phyloP scores from a whole-genome alignment of 2,113 vertebrate species.

The Hylia prasina region DNA sequence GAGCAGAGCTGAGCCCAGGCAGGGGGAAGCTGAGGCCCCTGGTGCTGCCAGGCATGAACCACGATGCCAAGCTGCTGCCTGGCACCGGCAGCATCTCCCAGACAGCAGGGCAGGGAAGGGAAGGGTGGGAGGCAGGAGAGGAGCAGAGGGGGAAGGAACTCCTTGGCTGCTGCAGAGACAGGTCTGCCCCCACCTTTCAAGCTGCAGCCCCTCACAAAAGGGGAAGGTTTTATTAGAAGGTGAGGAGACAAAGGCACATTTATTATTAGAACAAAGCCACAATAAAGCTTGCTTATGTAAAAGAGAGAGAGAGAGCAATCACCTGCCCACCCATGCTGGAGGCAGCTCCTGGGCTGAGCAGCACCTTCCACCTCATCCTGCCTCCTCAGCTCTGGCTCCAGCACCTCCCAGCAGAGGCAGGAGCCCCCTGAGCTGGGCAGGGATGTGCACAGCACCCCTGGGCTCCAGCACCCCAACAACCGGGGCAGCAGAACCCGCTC shows the following conservation, averaged over 20 bases:
- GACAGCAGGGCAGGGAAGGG: not conserved
- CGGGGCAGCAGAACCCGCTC: not conserved
- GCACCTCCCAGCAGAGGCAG: not conserved
- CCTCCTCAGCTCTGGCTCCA: not conserved
- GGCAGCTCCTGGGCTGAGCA: not conserved
- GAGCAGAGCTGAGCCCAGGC: rapidly evolving
- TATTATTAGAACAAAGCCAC: slow-evolving; percentile 38
- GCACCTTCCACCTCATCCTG: not conserved
- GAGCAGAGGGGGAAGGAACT: not conserved
- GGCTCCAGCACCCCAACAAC: rapidly evolving
- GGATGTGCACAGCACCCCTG: not conserved
- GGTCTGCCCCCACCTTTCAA: not conserved
- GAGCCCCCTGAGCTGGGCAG: not conserved
- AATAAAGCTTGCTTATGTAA: not conserved
- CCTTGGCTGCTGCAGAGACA: not conserved
- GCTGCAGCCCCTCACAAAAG: not conserved
- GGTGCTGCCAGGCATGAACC: not conserved
- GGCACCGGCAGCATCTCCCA: not conserved
- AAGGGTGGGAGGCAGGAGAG: not conserved
- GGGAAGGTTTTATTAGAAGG: not conserved
- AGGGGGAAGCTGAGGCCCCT: not conserved
- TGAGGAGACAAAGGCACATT: not conserved
- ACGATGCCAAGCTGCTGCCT: rapidly evolving
- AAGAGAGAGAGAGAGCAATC: not conserved
- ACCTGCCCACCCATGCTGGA: not conserved